Evolutionary conservation across 1,140 invertebrate species (phyloP), one percentile per base, ranked within the genome.

Genomic region (Bombus balteatus): DNA sequence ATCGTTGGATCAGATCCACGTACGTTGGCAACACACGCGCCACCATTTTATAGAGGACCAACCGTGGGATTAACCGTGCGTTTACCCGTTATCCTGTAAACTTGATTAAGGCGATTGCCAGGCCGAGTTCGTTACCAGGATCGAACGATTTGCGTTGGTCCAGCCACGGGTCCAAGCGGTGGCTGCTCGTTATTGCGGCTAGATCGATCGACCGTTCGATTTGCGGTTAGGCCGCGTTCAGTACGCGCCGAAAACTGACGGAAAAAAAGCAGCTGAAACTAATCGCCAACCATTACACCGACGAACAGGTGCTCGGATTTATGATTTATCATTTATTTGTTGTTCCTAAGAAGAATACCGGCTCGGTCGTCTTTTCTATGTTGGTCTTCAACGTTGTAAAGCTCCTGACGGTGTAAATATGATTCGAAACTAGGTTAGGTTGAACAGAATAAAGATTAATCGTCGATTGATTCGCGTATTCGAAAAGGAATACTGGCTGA

Each of bases 51-150:
- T 39, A 53, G 83, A 62, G 62, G 57, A 76, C 28, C 68, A 78
- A 62, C 53, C 57, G 32, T 62, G 81, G 80, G 81, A 89, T 89
- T 87, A 89, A 87, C 81, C 73, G 78, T 87, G 81, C 85, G 89
- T 89, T 90, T 90, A 90, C 80, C 81, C 77, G 72, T 89, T 90
- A 90, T 75, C 81, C 81, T 43, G 88, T 89, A 89, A 90, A 90
- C 85, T 89, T 82, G 89, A 90, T 90, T 89, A 87, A 85, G 85
- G 81, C 87, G 88, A 89, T 89, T 89, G 88, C 85, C 59, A 77
- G 37, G 72, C 62, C 77, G 66, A 81, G 82, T 89, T 89, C 84
- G 88, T 87, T 87, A 90, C 66, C 65, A 53, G 66, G 75, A 83
- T 84, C 83, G 76, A 83, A 82, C 73, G 89, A 90, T 86, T 90